Conservation (phyloP, 2,797 vertebrate genomes). For the Atherinosoma microstoma region DNA sequence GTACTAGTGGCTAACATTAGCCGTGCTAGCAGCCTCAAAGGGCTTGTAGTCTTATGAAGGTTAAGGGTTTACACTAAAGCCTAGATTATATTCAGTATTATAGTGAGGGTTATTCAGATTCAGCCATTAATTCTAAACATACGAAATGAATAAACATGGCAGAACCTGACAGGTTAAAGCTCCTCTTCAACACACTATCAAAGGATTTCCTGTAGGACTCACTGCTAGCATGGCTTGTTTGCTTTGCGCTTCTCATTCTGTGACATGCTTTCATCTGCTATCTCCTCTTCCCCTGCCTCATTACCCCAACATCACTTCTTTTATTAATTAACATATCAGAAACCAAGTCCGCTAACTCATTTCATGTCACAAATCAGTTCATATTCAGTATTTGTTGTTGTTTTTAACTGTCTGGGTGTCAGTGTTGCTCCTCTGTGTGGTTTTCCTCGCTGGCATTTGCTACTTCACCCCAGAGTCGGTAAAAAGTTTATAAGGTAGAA, state of each 20-base stretch:
- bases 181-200: constrained; percentile 20
- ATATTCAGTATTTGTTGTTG: constrained; percentile 2
- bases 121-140: background rate
- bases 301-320: background rate
- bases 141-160: background rate
- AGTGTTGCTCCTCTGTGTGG: constrained; percentile 45
- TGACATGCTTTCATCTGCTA: constrained; percentile 39
- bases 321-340: background rate
- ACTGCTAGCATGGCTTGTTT: constrained; percentile 73
- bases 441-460: constrained; percentile 55
- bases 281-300: constrained; percentile 19
- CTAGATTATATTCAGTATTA: background rate
- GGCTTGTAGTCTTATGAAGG: background rate
- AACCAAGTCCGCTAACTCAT: constrained; percentile 22
- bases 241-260: constrained; percentile 48
- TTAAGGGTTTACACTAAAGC: background rate
- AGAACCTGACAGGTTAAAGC: constrained; percentile 1
- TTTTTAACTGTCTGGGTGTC: constrained; percentile 39
- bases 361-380: constrained; percentile 22
- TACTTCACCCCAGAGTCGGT: constrained; percentile 55
- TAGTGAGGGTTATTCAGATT: background rate
- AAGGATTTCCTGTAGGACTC: constrained; percentile 22
- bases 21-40: no score
- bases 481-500: constrained; percentile 14
- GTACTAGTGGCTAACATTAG: no score